A percentile compares a stretch with the other conserved stretches of the same genome.
These are phyloP conservation scores for Drosophila pandora DNA, from an alignment of 1,140 invertebrate species.

Conservation along the genomic window DNA sequence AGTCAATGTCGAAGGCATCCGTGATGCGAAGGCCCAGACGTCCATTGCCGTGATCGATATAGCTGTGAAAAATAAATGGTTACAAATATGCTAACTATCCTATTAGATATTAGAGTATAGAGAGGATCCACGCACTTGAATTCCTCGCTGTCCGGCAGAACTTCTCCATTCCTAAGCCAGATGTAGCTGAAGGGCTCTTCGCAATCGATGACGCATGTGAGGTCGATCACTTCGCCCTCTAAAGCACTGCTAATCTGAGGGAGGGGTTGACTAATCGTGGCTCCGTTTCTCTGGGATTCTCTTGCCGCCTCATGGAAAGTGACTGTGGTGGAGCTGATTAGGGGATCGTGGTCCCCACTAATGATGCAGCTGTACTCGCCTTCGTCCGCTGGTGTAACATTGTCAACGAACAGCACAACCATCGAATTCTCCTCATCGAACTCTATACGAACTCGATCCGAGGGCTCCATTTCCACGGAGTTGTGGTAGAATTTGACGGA, in stretches of 20 bases:
- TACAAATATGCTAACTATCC: no score
- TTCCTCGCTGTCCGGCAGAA: slow-evolving; percentile 88
- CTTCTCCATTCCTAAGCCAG: slow-evolving; percentile 89
- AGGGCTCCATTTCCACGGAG: slow-evolving; percentile 80
- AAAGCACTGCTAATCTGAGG: slow-evolving; percentile 82
- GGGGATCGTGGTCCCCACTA: slow-evolving; percentile 85
- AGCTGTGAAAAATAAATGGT: slow-evolving; percentile 68
- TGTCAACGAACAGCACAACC: slow-evolving; percentile 84
- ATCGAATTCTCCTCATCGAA: slow-evolving; percentile 54
- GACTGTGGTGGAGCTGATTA: slow-evolving; percentile 62
- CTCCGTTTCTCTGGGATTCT: slow-evolving; percentile 23
- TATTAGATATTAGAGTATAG: no score
- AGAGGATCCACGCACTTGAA: slow-evolving; percentile 73
- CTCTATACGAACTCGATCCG: slow-evolving; percentile 74
- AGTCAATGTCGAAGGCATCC: slow-evolving; percentile 88
- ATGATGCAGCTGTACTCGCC: slow-evolving; percentile 90
- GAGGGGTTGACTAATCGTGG: slow-evolving; percentile 55
- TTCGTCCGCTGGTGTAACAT: slow-evolving; percentile 85
- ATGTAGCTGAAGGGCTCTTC: slow-evolving; percentile 87
- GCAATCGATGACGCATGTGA: slow-evolving; percentile 85
- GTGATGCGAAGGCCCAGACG: slow-evolving; percentile 86
- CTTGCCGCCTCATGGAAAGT: slow-evolving; percentile 42
- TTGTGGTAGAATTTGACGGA: slow-evolving; percentile 87
- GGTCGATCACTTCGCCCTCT: slow-evolving; percentile 87
- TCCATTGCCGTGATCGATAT: slow-evolving; percentile 87